Conservation (phyloP, 2,113 vertebrate genomes). For the Struthio camelus region DNA sequence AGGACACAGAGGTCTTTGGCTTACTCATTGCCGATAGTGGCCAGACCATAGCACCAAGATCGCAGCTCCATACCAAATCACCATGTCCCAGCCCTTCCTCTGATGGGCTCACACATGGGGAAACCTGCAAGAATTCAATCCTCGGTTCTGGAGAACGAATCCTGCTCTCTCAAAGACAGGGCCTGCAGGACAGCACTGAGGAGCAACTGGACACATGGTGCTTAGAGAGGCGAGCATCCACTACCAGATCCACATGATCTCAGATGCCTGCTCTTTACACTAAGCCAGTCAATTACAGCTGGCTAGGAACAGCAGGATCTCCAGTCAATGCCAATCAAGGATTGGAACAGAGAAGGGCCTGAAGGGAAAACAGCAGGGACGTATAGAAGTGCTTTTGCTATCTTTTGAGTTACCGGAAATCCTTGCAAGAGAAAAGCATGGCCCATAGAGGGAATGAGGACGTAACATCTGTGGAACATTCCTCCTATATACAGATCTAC, state of each 20-base stretch:
- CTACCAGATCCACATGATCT: accelerated
- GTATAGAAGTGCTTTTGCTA: not conserved
- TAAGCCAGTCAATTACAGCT: not conserved
- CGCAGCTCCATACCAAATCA: not conserved
- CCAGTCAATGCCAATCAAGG: not conserved
- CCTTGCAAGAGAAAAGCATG: not conserved
- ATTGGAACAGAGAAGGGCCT: not conserved
- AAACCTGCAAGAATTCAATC: not conserved
- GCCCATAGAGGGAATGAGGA: not conserved
- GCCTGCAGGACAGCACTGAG: not conserved
- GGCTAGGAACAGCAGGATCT: not conserved
- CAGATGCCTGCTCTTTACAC: not conserved
- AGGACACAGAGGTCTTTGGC: not conserved
- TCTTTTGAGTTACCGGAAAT: not conserved
- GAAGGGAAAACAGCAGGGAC: not conserved
- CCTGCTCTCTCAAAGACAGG: not conserved
- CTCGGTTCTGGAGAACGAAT: not conserved
- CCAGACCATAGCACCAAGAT: not conserved
- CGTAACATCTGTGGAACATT: not conserved
- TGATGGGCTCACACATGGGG: not conserved
- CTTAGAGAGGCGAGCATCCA: not conserved
- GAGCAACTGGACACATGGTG: not conserved
- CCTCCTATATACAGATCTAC: not conserved
- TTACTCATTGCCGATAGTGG: not conserved
- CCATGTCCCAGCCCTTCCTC: not conserved